Evolutionary conservation across 2,113 vertebrate species (phyloP).

Genomic region (Mixornis gularis): DNA sequence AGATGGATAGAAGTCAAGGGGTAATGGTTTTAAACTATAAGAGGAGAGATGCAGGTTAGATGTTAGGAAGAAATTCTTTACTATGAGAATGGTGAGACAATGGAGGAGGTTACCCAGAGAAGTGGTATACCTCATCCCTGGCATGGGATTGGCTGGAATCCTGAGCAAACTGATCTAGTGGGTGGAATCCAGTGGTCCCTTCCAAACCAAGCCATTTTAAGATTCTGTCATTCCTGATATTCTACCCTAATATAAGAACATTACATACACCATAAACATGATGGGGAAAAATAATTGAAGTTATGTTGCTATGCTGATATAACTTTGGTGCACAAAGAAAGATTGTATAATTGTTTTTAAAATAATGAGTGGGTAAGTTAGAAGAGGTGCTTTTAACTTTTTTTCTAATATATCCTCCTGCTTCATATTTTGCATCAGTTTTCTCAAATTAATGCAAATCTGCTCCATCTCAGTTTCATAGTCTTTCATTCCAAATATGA

Average conservation of each 20-base stretch:
- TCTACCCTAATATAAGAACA: background rate
- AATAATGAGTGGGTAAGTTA: background rate
- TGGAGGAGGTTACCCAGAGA: background rate
- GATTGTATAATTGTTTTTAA: background rate
- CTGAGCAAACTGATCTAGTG: background rate
- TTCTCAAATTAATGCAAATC: background rate
- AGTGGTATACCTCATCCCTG: too few relatives aligned
- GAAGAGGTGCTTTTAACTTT: background rate
- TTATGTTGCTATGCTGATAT: background rate
- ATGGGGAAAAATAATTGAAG: background rate
- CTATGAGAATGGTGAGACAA: background rate
- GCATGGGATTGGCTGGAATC: background rate
- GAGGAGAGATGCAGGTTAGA: background rate
- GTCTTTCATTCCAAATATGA: background rate
- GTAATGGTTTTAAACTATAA: background rate
- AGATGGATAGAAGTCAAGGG: background rate
- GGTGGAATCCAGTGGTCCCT: background rate
- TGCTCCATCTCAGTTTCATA: background rate
- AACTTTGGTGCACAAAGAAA: background rate
- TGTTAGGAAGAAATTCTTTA: background rate
- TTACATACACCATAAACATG: background rate
- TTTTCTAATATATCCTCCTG: background rate
- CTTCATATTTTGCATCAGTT: background rate
- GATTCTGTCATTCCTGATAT: background rate
- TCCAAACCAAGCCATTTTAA: background rate